Base-by-base conservation (phyloP, 1,140 invertebrate species). In the Temnothorax nylanderi region DNA sequence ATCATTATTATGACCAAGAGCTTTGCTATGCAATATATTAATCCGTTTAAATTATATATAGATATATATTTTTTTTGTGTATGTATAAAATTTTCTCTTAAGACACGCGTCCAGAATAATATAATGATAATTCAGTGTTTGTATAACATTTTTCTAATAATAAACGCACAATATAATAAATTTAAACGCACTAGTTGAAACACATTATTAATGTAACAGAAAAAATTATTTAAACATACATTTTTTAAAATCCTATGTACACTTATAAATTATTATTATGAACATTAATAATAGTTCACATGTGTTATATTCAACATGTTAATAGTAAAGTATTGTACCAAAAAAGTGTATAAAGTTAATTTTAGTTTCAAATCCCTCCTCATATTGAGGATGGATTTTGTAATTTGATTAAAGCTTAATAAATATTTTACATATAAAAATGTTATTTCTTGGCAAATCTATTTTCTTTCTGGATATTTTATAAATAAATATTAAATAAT, bases 401-500 rank as follows among this genome's bases (percentile, higher is more conserved):
- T 69, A 81, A 69, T 13, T 81, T 56, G 16, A 54, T 56, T 81
- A 56, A 37, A 71, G 37, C 6, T 81, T 81, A 71, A 71, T 81
- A 81, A 81, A 56, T 81, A 71, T 71, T 58, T 71, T 81, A 69
- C n/a, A 69, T 81, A 71, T 69, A 44, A 56, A 18, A 67, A 80
- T 65, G 13, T 67, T 67, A 56, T 67, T 32, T 67, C 3, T 81
- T 56, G 8, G 10, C 21, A 69, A 54, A 41, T 81, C 1, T 81
- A 69, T 71, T 58, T 37, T 78, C 10, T 37, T 16, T 44, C 10
- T 65, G 16, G 2, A 18, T n/a, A 60, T 77, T 77, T 18, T 56
- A 37, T 37, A 56, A 74, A 75, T 58, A 58, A 75, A 75, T 56
- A 75, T n/a, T 41, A 56, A 56, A 58, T 75, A 47, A 71, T 49